A percentile compares a stretch with the other conserved stretches of the same genome.
phyloP scores from a whole-genome alignment of 2,797 vertebrate species.

The Octomys mimax region DNA sequence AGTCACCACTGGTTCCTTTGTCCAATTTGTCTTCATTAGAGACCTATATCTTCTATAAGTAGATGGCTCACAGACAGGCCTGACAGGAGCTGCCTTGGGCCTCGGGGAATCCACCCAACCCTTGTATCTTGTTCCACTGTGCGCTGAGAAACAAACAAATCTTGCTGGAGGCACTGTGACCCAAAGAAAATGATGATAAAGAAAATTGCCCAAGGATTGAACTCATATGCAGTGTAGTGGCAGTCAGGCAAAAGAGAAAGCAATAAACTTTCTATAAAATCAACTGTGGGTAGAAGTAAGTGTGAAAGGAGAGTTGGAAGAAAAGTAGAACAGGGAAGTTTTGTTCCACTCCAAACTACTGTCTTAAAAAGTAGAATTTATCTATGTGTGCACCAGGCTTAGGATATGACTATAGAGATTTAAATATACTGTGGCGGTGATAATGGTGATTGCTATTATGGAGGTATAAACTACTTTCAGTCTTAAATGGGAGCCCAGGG shows the following conservation, averaged over 20 bases:
- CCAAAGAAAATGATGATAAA: background rate
- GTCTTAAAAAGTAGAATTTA: slow-evolving; percentile 33
- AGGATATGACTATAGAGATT: background rate
- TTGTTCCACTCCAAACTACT: slow-evolving; percentile 42
- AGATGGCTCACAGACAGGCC: background rate
- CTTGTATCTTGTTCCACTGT: background rate
- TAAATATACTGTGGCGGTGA: background rate
- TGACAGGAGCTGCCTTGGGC: background rate
- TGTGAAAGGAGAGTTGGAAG: slow-evolving; percentile 8
- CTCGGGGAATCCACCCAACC: background rate
- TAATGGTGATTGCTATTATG: background rate
- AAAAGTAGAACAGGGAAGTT: background rate
- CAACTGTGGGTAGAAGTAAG: background rate
- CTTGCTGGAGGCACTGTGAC: slow-evolving; percentile 18
- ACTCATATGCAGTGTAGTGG: background rate
- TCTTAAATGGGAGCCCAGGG: background rate
- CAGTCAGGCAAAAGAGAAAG: background rate
- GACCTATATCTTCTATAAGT: slow-evolving; percentile 55
- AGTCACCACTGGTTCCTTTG: slow-evolving; percentile 38
- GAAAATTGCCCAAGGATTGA: background rate
- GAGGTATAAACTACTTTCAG: background rate
- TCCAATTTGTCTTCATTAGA: slow-evolving; percentile 67
- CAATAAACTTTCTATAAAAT: background rate
- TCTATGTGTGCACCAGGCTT: background rate
- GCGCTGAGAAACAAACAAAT: background rate